A percentile compares a stretch with the other conserved stretches of the same genome.
Conservation (phyloP, 2,113 vertebrate species). For the Oriolus oriolus region DNA sequence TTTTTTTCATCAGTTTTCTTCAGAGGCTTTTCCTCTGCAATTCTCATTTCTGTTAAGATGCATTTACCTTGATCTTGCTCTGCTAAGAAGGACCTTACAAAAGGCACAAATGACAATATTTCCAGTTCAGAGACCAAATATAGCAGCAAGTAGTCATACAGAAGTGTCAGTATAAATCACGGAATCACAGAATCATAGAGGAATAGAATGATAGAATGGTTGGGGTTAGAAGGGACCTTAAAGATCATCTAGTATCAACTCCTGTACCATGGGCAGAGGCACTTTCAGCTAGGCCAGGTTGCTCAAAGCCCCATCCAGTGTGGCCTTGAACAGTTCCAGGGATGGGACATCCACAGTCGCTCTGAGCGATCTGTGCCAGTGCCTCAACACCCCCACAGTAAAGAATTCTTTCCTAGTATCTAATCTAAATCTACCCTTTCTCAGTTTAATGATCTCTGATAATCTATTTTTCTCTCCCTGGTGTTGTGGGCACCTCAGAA, state of each 20-base stretch:
- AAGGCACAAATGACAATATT: neutral
- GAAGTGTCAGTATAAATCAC: neutral
- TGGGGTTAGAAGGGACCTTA: neutral
- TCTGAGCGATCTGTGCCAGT: neutral
- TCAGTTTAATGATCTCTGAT: neutral
- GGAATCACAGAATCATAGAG: neutral
- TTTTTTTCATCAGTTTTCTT: neutral
- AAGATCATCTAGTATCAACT: neutral
- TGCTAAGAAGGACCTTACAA: neutral
- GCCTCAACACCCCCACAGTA: neutral
- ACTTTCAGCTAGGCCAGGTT: neutral
- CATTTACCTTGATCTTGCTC: neutral
- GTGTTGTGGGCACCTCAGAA: neutral
- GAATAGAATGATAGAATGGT: neutral
- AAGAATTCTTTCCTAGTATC: neutral
- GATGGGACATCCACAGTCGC: neutral
- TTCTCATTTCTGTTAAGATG: neutral
- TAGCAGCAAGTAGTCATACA: neutral
- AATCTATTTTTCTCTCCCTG: neutral
- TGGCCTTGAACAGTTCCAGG: neutral
- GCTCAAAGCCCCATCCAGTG: neutral
- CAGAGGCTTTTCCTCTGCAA: neutral
- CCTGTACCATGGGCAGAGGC: rapidly evolving
- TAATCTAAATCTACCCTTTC: neutral
- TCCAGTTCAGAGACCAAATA: neutral